Evolutionary conservation across 2,113 vertebrate genomes (phyloP), one percentile per base, ranked within the genome.

Genomic region (Larimichthys polyactis): DNA sequence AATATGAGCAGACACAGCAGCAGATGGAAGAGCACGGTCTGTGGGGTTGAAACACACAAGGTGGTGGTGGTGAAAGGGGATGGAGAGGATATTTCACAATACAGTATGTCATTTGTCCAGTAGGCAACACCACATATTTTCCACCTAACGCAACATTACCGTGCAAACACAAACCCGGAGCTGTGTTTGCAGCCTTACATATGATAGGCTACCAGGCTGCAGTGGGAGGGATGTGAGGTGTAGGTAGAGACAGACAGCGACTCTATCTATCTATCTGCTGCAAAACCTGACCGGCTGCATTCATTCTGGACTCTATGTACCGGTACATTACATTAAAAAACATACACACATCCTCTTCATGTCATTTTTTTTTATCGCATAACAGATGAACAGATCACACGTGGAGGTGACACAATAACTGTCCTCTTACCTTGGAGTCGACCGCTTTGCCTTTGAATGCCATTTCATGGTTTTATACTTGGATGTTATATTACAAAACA

Each of bases 11-110:
- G 79, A 83, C 96, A 96, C 44, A 96, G 79, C 76, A 96, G 85
- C 74, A 97, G 87, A 46, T 96, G 96, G 86, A 94, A 52, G 67
- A 97, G 84, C 81, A 97, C 91, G 69, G 93, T 93, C 96, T 96
- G 89, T 22, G 11, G 43, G 74, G 20, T 15, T 8, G 65, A 81
- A 16, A 58, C 15, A 63, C 43, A 40, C 36, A 40, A 40, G 7
- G 36, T 40, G 36, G 36, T 8, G 7, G 57, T 9, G 66, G 27
- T 2, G n/a, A 19, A 27, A 3, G 5, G 69, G 22, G 4, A 3
- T n/a, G 22, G 40, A 29, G 8, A 11, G 43, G 4, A 68, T 20
- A 62, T 70, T 51, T 67, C 29, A 67, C 46, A 46, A 65, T 11
- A 11, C 43, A 64, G n/a, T 9, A 46, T 73, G 3, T 19, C 4